Base-by-base conservation (phyloP, 2,888 invertebrate genomes). In the Diplazon laetatorius region DNA sequence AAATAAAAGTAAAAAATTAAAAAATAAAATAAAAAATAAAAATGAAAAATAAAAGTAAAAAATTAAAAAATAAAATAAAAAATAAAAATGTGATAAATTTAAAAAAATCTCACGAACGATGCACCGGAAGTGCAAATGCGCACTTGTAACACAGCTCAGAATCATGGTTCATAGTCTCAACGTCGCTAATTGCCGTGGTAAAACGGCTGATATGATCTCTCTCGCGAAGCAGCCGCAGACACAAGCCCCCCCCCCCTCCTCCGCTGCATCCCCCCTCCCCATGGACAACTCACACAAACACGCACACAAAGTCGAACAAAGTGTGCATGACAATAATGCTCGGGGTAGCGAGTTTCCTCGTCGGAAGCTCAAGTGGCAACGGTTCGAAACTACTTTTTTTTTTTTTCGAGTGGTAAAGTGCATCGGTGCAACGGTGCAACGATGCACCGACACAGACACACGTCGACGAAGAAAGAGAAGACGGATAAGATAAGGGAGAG, bases 131-230 rank as follows among this genome's bases (percentile, higher is more conserved):
- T 73, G 44, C 69, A 68, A 35, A 76, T 30, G 68, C 46, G 30
- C 55, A 42, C 71, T n/a, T n/a, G 72, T 60, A 68, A 62, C 68
- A 63, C 69, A 62, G 72, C 50, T n/a, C n/a, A n/a, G n/a, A n/a
- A n/a, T n/a, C n/a, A n/a, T 18, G 14, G 55, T 50, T 68, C 50
- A 65, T 76, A 76, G 73, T 62, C 72, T 46, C n/a, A 72, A 60
- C 71, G 71, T 80, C 78, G 85, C 84, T 87, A 88, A 88, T 88
- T 87, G 80, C 84, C 88, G 87, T 87, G 87, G 87, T 85, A 88
- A 88, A 88, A 85, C 86, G 68, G 78, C 84, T 82, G 87, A 87
- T 87, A 86, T 83, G 82, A 82, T 83, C 82, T 72, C 82, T 72
- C 69, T 30, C 57, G 63, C 57, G 55, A 30, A 76, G 44, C 63